A percentile compares a stretch with the other conserved stretches of the same genome.
phyloP scores from a whole-genome alignment of 1,140 invertebrate species.

The Drosophila oshimai region DNA sequence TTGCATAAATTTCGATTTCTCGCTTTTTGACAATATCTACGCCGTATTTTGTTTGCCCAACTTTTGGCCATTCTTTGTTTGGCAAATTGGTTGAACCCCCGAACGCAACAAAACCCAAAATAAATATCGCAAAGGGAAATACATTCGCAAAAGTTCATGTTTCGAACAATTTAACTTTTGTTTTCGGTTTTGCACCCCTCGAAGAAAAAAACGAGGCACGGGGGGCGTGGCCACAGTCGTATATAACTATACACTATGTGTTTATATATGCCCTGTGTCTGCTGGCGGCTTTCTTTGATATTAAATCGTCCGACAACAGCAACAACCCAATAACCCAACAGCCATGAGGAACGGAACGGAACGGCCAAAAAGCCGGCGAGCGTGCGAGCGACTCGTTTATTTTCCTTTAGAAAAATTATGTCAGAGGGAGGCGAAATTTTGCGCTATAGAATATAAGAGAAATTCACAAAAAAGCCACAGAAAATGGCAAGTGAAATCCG shows the following conservation, averaged over 20 bases:
- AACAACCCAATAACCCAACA: conserved; percentile 18
- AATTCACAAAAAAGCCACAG: conserved; percentile 1
- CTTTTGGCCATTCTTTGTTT: conserved; percentile 43
- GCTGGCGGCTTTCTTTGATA: conserved; percentile 70
- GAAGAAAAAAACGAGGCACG: conserved; percentile 41
- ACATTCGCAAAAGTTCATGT: conserved; percentile 55
- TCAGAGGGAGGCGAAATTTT: conserved; percentile 23
- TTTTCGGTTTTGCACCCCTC: conserved; percentile 57
- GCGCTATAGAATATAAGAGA: conserved; percentile 17
- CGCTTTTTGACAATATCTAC: conserved; percentile 58
- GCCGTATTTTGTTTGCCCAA: conserved; percentile 13
- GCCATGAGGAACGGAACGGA: conserved; percentile 29
- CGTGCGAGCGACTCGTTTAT: conserved; percentile 66
- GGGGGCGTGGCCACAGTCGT: conserved; percentile 28
- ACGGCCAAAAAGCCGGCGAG: conserved; percentile 49
- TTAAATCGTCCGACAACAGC: conserved; percentile 64
- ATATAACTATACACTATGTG: conserved; percentile 39
- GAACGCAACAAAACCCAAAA: conserved; percentile 40
- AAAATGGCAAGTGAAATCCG: conserved; percentile 15
- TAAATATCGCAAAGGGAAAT: conserved; percentile 49
- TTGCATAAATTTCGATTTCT: conserved; percentile 62
- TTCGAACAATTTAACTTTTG: conserved; percentile 69
- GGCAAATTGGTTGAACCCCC: conserved; percentile 47
- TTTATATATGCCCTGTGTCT: conserved; percentile 45
- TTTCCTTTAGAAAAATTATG: conserved; percentile 59